Percentiles rank a stretch among this genome's conserved stretches.
Evolutionary conservation across 2,113 vertebrate genomes (phyloP).

Genomic region (Seriola aureovittata): DNA sequence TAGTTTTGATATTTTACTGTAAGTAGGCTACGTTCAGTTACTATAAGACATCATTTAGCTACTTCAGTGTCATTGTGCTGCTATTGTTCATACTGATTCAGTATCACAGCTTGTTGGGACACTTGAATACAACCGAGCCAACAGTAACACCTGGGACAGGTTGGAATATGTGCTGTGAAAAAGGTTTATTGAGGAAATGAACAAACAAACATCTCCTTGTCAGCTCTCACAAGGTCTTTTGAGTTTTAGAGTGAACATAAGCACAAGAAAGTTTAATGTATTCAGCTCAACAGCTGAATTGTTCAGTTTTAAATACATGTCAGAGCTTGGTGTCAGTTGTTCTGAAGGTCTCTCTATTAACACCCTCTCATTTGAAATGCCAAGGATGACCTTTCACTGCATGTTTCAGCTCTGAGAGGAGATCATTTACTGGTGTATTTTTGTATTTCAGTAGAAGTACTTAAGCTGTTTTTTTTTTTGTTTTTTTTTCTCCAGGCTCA

Average conservation of each 20-base stretch:
- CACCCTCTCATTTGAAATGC: slow-evolving; percentile 58
- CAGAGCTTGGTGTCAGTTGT: slow-evolving; percentile 38
- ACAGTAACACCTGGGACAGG: not conserved
- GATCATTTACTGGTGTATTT: slow-evolving; percentile 58
- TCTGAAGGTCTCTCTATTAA: slow-evolving; percentile 48
- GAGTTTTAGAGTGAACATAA: not conserved
- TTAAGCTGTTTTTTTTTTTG: slow-evolving; percentile 27
- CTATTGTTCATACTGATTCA: not conserved
- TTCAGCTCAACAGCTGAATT: slow-evolving; percentile 33
- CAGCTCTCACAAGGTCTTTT: slow-evolving; percentile 13
- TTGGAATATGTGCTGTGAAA: not conserved
- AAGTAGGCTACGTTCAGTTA: not conserved
- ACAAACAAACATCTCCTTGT: slow-evolving; percentile 28
- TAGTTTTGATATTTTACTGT: not conserved
- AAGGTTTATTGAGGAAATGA: slow-evolving; percentile 11
- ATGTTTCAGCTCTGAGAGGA: slow-evolving; percentile 40
- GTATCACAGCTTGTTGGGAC: not conserved
- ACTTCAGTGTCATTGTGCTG: not conserved
- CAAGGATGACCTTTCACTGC: slow-evolving; percentile 65
- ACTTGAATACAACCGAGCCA: not conserved
- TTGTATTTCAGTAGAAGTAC: slow-evolving; percentile 58
- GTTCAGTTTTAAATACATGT: slow-evolving; percentile 31
- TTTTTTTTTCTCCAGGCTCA: not conserved
- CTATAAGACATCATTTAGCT: not conserved
- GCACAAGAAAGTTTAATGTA: not conserved